Evolutionary conservation across 2,113 vertebrate genomes (phyloP), one percentile per base, ranked within the genome.

Genomic region (Machaerirhynchus nigripectus): DNA sequence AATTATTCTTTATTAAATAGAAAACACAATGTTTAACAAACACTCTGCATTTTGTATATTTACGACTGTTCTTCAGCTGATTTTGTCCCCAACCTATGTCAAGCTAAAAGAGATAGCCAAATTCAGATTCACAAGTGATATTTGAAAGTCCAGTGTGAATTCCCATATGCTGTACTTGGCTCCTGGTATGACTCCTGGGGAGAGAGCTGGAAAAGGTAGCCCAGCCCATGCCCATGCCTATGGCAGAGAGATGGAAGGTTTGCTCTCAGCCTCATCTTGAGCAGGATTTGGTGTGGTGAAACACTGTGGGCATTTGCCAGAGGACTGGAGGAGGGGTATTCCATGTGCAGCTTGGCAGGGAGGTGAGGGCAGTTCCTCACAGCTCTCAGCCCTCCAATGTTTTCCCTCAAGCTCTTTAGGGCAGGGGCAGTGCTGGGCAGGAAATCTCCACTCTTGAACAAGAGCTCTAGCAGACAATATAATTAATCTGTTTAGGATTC

Each of bases 21-120:
- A 89, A 77, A 86, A 93, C 20, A 35, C 0, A 52, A 6, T 20
- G 35, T 92, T 93, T 95, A 90, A 87, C 37, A 93, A 95, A 74
- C 30, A 53, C 10, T n/a, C 44, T 67, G 22, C 35, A 65, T 92
- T 89, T 64, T 68, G n/a, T 71, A 4, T 75, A 84, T 68, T 92
- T 65, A 40, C 40, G 64, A 10, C 33, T 73, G 22, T 60, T 49
- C 40, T 87, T 89, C 69, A 92, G 28, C 57, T 89, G 52, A 56
- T 49, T 82, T 84, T 65, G 69, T 53, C 35, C 39, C 27, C 16
- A 64, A 0, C 23, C 42, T 65, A 40, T 31, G 65, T 60, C 61
- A 88, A 76, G n/a, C 59, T 65, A 83, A 63, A 91, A 88, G 55
- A 64, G 28, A 37, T 10, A 61, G 37, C 37, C 83, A 35, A 85